Evolutionary conservation across 2,113 vertebrate species (phyloP), one percentile per base, ranked within the genome.

Genomic region (Chascanopsetta lugubris): DNA sequence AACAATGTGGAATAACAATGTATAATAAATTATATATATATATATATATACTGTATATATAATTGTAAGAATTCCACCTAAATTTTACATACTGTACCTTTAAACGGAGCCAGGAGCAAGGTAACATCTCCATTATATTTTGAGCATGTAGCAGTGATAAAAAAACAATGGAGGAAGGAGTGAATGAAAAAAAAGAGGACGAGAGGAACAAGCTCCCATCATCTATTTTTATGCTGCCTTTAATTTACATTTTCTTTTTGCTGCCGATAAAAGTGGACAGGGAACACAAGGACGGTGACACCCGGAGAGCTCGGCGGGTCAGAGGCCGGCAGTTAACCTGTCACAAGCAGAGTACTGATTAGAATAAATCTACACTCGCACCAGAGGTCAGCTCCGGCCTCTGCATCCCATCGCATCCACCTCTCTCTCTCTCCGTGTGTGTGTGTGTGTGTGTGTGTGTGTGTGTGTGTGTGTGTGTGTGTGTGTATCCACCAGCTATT

Each of bases 361-460:
- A 93, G 90, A 93, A 93, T 94, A 94, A 94, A 92, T 93, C 89
- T 91, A 87, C 89, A 91, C 87, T 89, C 88, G 87, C 88, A 87
- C 90, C 76, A 88, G 89, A 93, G 93, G 92, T 93, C 90, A 91
- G 79, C 76, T 65, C 48, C 60, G 85, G 88, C 72, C 89, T 74
- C 85, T 74, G 88, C 83, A 86, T 84, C 85, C 13, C 42, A 26
- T 68, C 75, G 87, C 87, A 92, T 89, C 90, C 81, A 67, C 77
- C 79, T 64, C 76, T 84, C 75, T 59, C 59, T 67, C 53, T 51
- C 43, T 42, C 46, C 42, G 18, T 46, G 42, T 17, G 42, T 3
- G 3, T 3, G 18, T 21, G 42, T 43, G 47, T 76, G 69, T 69
- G 64, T 54, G 22, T 49, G 51, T 51, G 53, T 56, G 57, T 68